Conservation (phyloP, 2,888 invertebrate species). For the Neria commutata region DNA sequence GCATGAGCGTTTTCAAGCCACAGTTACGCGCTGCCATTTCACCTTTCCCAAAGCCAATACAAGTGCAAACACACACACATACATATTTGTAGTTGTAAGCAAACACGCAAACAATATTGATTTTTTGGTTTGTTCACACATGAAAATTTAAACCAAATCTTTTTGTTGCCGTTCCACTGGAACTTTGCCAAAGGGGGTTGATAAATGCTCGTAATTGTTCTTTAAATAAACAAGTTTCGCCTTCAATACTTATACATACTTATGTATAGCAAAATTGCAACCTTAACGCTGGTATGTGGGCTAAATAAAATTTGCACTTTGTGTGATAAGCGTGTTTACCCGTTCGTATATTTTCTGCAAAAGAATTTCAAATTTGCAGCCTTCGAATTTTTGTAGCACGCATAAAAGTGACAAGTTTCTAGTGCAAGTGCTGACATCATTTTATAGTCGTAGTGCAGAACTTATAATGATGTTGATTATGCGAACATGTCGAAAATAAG, state of each 20-base stretch:
- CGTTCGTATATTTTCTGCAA: too few species aligned
- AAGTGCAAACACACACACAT: slow-evolving; percentile 34
- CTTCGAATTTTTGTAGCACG: too few species aligned
- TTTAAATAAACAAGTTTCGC: background rate
- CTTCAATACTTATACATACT: background rate
- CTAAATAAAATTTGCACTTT: background rate
- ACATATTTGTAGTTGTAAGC: too few species aligned
- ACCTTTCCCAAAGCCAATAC: slow-evolving; percentile 40
- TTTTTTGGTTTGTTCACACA: background rate
- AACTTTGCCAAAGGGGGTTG: too few species aligned
- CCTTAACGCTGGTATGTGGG: background rate
- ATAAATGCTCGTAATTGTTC: background rate
- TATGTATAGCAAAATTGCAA: background rate
- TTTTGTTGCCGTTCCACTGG: too few species aligned
- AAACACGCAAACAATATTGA: slow-evolving; percentile 9
- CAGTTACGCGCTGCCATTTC: too few species aligned
- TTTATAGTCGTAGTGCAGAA: too few species aligned
- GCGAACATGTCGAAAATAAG: too few species aligned
- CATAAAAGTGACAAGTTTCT: too few species aligned
- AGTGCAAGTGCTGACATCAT: too few species aligned
- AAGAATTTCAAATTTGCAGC: background rate
- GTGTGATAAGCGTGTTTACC: too few species aligned
- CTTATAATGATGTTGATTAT: too few species aligned
- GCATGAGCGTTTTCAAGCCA: background rate
- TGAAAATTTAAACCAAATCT: background rate